These are phyloP conservation scores for Mionectes macconnelli DNA, from an alignment of 2,113 vertebrate species.

Conservation along the genomic window DNA sequence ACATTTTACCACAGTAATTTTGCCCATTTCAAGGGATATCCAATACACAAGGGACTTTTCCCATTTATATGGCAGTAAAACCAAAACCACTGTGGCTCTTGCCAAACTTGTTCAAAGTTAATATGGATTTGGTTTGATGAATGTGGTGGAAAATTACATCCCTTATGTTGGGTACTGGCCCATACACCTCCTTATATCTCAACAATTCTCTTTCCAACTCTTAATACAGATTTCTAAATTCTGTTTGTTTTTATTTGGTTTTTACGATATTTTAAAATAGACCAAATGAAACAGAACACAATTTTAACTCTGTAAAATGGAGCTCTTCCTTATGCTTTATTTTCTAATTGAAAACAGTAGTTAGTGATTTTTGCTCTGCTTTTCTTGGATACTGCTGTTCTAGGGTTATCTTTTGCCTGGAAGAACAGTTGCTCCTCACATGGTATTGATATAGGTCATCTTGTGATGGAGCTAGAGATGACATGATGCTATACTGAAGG, in stretches of 20 bases:
- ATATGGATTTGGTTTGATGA: background rate
- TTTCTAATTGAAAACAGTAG: background rate
- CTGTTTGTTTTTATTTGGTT: background rate
- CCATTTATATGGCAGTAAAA: conserved; percentile 6
- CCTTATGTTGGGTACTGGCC: background rate
- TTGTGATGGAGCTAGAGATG: background rate
- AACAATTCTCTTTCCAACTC: background rate
- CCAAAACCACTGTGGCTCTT: background rate
- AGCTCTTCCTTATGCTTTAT: background rate
- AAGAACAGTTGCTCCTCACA: background rate
- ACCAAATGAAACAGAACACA: background rate
- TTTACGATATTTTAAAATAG: background rate
- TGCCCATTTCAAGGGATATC: conserved; percentile 21
- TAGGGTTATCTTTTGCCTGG: background rate
- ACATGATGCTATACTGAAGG: background rate
- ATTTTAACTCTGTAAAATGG: background rate
- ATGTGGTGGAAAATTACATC: conserved; percentile 38
- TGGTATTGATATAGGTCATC: conserved; percentile 12
- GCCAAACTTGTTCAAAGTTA: conserved; percentile 11
- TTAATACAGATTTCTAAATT: background rate
- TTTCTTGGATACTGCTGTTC: conserved; percentile 10
- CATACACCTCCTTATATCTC: background rate
- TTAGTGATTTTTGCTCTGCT: conserved; percentile 14
- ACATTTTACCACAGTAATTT: conserved; percentile 44
- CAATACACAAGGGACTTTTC: conserved; percentile 4